Base-by-base conservation (phyloP, 2,113 vertebrate species). In the Ochotona curzoniae region DNA sequence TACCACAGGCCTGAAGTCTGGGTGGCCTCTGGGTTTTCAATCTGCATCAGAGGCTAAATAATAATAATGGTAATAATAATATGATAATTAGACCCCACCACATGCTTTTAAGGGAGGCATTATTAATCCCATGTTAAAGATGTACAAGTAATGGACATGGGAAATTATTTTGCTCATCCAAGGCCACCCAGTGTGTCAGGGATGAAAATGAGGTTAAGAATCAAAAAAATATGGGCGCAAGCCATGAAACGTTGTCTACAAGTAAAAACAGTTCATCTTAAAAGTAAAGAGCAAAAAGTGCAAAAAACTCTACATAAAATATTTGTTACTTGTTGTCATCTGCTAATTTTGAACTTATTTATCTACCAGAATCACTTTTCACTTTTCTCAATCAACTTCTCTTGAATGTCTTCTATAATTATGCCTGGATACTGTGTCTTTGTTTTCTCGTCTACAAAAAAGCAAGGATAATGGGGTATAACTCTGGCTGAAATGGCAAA, bases 11-110 rank as follows among this genome's bases (percentile, higher is more conserved):
- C 81, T 91, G 54, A 93, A 95, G 44, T 61, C 95, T 96, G 97
- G 97, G 96, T 96, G 97, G 97, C 93, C 95, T n/a, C 89, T 92
- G 92, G 92, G 90, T 95, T 96, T 87, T 69, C 51, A 85, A 71
- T 80, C 83, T 87, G 73, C 89, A 96, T 79, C 69, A 93, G 89
- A 92, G 74, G 67, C 71, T 78, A 76, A 89, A 90, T 86, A 60
- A 60, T n/a, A 67, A 92, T 89, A 71, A 92, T 61, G 17, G 17
- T 67, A 91, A 90, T 49, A 61, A 87, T 71, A 90, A 95, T 74
- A 95, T 79, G 81, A 82, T 96, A 92, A 96, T 96, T 95, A 93
- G 64, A 44, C 61, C 74, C 67, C 63, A 69, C 60, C 82, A 73
- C 44, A 84, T 80, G 78, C 28, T 96, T 94, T 73, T 51, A 89